Base-by-base conservation (phyloP, 1,140 invertebrate genomes). In the Eciton burchellii region DNA sequence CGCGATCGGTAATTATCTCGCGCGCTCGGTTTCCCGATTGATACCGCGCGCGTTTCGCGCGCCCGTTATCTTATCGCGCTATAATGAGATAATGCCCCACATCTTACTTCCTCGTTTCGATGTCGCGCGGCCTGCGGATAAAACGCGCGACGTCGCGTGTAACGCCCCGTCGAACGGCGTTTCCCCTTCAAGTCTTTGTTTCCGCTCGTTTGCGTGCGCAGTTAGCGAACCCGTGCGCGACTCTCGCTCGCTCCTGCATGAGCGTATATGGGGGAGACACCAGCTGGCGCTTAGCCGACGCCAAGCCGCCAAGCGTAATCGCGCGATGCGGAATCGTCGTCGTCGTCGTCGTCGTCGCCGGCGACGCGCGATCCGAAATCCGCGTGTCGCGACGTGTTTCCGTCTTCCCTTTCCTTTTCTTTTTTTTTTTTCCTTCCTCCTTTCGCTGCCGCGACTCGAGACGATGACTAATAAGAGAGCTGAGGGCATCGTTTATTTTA, bases 101-200 rank as follows among this genome's bases (percentile, higher is more conserved):
- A 54, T 41, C 11, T 56, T 2, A 35, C 35, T 71, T 54, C 19
- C 6, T 8, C 3, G 1, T 21, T 9, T 54, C 29, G 26, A 14
- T n/a, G 26, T 24, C 12, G 49, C 12, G 2, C 62, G 62, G 29
- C 3, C 16, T 8, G 6, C 59, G 43, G 8, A 12, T 19, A 24
- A 47, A 66, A 24, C 14, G 16, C 6, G 47, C 14, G 52, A 81
- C 56, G 35, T 47, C 59, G 0, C 35, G 24, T 49, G 73, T 70
- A 62, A 84, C 19, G 47, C 6, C 35, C 35, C 35, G 35, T 35
- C 2, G 35, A 35, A 35, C 6, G 6, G 6, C 35, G 35, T 35
- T 35, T 81, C 24, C n/a, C 59, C n/a, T 79, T 81, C 29, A 45
- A 52, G 21, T 54, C 49, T 73, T 68, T 82, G 68, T 84, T 81